phyloP scores from a whole-genome alignment of 2,888 invertebrate genomes.

The Metellina segmentata region DNA sequence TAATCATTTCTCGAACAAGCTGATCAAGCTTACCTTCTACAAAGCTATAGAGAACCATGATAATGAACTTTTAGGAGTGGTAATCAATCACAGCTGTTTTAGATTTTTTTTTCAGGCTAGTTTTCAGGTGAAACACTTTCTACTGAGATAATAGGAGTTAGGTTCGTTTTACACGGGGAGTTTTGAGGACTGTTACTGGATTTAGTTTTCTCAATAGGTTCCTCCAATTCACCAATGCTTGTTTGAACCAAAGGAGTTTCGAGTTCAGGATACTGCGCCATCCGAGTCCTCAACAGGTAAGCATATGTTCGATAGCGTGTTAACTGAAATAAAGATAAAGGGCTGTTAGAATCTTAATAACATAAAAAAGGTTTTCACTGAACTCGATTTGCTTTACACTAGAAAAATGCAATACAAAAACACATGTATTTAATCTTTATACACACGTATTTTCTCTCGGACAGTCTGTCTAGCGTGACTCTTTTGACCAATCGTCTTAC shows the following conservation, averaged over 20 bases:
- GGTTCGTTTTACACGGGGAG: constrained; percentile 56
- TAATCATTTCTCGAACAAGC: constrained; percentile 34
- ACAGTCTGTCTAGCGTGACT: no score
- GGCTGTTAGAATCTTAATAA: no score
- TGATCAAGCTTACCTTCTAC: constrained; percentile 23
- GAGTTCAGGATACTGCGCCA: constrained; percentile 79
- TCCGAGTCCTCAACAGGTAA: constrained; percentile 75
- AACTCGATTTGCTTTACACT: no score
- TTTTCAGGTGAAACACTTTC: constrained; percentile 25
- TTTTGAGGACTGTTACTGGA: constrained; percentile 28
- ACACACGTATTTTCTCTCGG: no score
- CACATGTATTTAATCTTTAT: no score
- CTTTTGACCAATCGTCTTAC: no score
- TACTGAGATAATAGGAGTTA: background rate
- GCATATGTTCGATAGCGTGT: constrained; percentile 78
- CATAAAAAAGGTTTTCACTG: no score
- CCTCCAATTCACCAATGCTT: constrained; percentile 82
- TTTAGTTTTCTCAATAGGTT: constrained; percentile 78
- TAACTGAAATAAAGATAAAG: constrained; percentile 79
- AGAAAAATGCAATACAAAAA: no score
- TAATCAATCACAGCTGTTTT: constrained; percentile 70
- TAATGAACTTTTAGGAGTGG: constrained; percentile 20
- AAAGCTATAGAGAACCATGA: constrained; percentile 36
- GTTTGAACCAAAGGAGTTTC: constrained; percentile 82
- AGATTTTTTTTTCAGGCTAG: constrained; percentile 6